These are phyloP conservation scores for Sebastes taczanowskii DNA, from an alignment of 2,797 vertebrate species.

Conservation along the genomic window DNA sequence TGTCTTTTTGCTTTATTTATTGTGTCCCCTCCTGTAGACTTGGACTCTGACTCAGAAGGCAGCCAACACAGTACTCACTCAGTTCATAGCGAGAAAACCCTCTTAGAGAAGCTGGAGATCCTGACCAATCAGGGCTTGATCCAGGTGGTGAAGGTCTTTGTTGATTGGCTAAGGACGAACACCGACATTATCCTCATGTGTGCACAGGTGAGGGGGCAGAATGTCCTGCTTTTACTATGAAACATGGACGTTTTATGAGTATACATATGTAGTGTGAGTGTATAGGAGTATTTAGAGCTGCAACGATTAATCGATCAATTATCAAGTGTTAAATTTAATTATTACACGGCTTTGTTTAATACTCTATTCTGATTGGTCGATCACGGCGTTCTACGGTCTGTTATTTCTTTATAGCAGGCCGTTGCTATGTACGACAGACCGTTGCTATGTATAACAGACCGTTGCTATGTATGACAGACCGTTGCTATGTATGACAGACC, in stretches of 20 bases:
- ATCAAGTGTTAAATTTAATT: no score
- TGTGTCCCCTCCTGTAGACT: constrained; percentile 69
- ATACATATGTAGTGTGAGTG: no score
- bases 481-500: no score
- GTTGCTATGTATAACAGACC: no score
- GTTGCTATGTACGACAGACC: no score
- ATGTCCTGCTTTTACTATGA: not conserved
- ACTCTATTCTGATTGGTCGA: no score
- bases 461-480: no score
- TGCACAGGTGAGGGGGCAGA: constrained; percentile 84
- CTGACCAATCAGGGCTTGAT: constrained; percentile 91
- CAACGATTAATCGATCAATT: no score
- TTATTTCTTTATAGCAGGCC: no score
- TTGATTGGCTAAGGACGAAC: constrained; percentile 97
- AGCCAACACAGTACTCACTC: constrained; percentile 90
- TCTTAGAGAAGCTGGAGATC: constrained; percentile 91
- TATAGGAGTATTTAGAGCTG: no score
- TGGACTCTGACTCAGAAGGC: constrained; percentile 90
- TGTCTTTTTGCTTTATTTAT: not conserved
- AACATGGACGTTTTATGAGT: not conserved
- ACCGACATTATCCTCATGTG: constrained; percentile 97
- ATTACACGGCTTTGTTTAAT: no score
- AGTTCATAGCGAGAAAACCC: constrained; percentile 88
- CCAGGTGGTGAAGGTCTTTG: constrained; percentile 93
- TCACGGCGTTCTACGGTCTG: no score